phyloP scores from a whole-genome alignment of 2,888 invertebrate genomes.

The Perdita meconis region DNA sequence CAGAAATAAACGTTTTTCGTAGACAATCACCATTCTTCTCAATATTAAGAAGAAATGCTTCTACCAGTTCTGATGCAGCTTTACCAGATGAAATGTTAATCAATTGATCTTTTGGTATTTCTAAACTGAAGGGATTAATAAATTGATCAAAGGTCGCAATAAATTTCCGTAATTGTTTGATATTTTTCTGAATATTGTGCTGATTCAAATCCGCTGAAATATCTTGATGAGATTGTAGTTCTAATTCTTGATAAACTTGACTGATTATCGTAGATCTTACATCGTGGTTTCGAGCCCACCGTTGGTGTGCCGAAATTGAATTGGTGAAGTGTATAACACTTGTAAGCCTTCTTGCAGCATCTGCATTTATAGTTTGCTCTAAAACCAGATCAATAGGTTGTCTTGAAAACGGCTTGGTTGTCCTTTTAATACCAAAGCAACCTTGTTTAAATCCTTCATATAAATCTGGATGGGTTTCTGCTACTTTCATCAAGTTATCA shows the following conservation, averaged over 20 bases:
- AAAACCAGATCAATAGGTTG: slow-evolving; percentile 61
- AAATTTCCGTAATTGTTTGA: slow-evolving; percentile 7
- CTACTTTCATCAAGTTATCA: slow-evolving; percentile 12
- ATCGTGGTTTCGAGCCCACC: slow-evolving; percentile 61
- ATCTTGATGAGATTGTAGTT: slow-evolving; percentile 31
- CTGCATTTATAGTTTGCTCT: slow-evolving; percentile 67
- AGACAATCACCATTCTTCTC: not conserved
- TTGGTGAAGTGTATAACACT: slow-evolving; percentile 58
- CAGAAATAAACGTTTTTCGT: not conserved
- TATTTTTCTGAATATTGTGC: too few species aligned
- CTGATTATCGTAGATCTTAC: slow-evolving; percentile 59
- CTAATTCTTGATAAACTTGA: slow-evolving; percentile 45
- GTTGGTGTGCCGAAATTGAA: slow-evolving; percentile 67
- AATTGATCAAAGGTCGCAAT: slow-evolving; percentile 13
- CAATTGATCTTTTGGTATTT: not conserved
- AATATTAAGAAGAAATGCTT: not conserved
- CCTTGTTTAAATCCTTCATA: slow-evolving; percentile 5
- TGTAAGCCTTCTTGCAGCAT: slow-evolving; percentile 62
- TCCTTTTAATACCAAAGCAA: slow-evolving; percentile 22
- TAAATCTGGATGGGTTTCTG: slow-evolving; percentile 17
- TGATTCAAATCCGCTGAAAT: slow-evolving; percentile 1
- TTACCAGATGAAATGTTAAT: not conserved
- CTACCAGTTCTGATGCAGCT: not conserved
- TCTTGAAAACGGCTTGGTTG: slow-evolving; percentile 6
- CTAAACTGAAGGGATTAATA: slow-evolving; percentile 22